phyloP scores from a whole-genome alignment of 2,113 vertebrate genomes.

The Phoenicopterus ruber region DNA sequence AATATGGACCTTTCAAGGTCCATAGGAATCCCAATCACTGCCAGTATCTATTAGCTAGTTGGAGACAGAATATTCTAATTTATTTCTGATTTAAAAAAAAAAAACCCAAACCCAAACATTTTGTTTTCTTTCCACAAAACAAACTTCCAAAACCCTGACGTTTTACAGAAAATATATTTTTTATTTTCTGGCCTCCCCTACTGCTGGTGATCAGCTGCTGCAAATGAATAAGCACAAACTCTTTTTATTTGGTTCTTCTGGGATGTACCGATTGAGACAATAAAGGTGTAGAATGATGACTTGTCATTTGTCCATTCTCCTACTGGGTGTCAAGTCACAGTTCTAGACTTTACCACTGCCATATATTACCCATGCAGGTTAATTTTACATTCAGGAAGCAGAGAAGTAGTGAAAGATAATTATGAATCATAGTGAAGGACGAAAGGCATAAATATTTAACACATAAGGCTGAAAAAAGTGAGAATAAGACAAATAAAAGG shows the following conservation, averaged over 20 bases:
- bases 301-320: not conserved
- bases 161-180: not conserved
- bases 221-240: not conserved
- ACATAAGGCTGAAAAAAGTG: not conserved
- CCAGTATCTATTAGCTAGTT: not conserved
- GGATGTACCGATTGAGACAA: not conserved
- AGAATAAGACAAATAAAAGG: slow-evolving; percentile 22
- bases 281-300: not conserved
- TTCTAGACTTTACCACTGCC: not conserved
- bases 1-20: not conserved
- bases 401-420: not conserved
- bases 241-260: not conserved
- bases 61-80: not conserved
- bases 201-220: not conserved
- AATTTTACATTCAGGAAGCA: not conserved
- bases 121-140: not conserved
- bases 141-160: not conserved
- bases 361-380: not conserved
- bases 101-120: not conserved
- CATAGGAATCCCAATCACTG: not conserved
- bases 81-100: not conserved
- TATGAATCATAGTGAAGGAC: slow-evolving; percentile 11
- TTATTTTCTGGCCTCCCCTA: not conserved
- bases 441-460: slow-evolving; percentile 51
- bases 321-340: not conserved